Percentiles rank a stretch among this genome's conserved stretches.
These are phyloP conservation scores for Apis florea DNA, from an alignment of 1,140 invertebrate species.

Conservation along the genomic window DNA sequence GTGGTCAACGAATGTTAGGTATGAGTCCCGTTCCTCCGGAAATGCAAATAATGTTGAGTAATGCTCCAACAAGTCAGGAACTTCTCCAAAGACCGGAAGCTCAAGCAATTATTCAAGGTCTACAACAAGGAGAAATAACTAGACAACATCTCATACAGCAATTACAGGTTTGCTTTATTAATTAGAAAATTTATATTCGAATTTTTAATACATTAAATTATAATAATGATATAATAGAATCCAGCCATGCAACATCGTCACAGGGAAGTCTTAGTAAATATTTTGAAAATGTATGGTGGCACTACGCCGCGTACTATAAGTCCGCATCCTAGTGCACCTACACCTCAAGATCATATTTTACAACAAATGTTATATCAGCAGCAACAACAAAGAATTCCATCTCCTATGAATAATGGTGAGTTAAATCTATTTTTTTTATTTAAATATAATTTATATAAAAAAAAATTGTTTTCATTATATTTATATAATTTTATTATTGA, in stretches of 20 bases:
- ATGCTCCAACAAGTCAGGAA: conserved; percentile 80
- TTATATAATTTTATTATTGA: background rate
- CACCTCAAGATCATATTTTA: conserved; percentile 75
- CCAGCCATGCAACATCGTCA: conserved; percentile 86
- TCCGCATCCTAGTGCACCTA: conserved; percentile 74
- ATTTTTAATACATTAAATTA: background rate
- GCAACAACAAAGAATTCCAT: conserved; percentile 78
- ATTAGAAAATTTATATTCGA: background rate
- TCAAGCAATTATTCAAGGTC: conserved; percentile 86
- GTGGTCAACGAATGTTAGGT: conserved; percentile 74
- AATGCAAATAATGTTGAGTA: conserved; percentile 81
- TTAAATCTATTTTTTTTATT: conserved; percentile 1
- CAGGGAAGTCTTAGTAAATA: conserved; percentile 86
- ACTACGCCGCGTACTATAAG: conserved; percentile 80
- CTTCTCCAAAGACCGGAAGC: conserved; percentile 87
- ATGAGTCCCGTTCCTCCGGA: conserved; percentile 81
- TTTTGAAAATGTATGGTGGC: conserved; percentile 83
- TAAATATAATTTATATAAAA: background rate
- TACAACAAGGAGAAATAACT: conserved; percentile 88
- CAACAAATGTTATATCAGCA: conserved; percentile 77
- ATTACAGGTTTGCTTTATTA: conserved; percentile 77
- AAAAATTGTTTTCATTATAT: background rate
- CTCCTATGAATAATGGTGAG: conserved; percentile 80
- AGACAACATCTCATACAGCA: conserved; percentile 88
- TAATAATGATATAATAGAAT: conserved; percentile 77